A percentile compares a stretch with the other conserved stretches of the same genome.
phyloP scores from a whole-genome alignment of 2,888 invertebrate genomes.

The Teleiodes luculella region DNA sequence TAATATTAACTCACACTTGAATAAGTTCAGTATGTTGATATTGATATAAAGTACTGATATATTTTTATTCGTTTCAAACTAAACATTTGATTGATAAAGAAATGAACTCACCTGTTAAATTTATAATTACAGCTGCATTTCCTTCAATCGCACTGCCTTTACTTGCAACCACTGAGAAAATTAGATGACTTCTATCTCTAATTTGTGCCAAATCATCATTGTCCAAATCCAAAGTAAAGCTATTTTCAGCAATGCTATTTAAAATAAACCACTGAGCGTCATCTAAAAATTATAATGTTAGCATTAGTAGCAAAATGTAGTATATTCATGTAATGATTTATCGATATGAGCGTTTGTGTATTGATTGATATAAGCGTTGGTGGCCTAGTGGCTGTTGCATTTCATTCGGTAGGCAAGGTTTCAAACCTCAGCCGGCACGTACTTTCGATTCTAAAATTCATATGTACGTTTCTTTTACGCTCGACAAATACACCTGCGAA shows the following conservation, averaged over 20 bases:
- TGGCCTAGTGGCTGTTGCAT: no score
- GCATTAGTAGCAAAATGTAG: slow-evolving; percentile 9
- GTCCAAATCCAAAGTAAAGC: slow-evolving; percentile 1
- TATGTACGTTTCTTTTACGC: no score
- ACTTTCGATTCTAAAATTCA: no score
- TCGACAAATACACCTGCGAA: no score
- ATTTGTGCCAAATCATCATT: slow-evolving; percentile 18
- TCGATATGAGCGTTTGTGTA: no score
- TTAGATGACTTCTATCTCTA: slow-evolving; percentile 24
- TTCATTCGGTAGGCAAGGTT: no score
- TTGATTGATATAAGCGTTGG: no score
- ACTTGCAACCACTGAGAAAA: slow-evolving; percentile 31
- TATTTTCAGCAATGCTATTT: slow-evolving; percentile 16
- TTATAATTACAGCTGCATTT: slow-evolving; percentile 30
- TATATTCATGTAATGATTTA: slow-evolving; percentile 13
- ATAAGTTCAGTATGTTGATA: no score
- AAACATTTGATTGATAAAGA: not conserved
- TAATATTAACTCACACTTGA: no score
- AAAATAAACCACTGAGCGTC: slow-evolving; percentile 30
- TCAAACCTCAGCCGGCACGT: no score
- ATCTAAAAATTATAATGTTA: slow-evolving; percentile 26
- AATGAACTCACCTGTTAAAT: slow-evolving; percentile 25
- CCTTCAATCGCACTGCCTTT: slow-evolving; percentile 27
- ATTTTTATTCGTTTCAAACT: no score
- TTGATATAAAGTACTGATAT: no score